Percentiles rank a stretch among this genome's conserved stretches.
phyloP scores from a whole-genome alignment of 2,797 vertebrate genomes.

The Pseudochirops cupreus region DNA sequence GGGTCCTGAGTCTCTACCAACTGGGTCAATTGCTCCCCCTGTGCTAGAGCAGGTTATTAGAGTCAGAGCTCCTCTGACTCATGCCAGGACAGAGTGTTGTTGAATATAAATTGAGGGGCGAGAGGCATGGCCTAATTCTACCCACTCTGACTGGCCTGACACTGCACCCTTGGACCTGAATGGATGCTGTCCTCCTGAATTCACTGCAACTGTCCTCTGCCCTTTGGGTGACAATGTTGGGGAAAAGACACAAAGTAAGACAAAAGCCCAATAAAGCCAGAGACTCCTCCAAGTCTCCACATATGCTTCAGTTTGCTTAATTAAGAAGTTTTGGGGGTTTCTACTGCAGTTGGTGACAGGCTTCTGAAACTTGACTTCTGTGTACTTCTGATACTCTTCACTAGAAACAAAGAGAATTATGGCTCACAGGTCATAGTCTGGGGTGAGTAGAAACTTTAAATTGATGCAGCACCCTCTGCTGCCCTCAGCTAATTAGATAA shows the following conservation, averaged over 20 bases:
- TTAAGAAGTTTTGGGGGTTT: neutral
- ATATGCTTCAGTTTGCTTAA: neutral
- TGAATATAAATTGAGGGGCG: neutral
- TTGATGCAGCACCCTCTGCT: too few species aligned
- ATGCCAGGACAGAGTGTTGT: neutral
- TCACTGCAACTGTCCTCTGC: neutral
- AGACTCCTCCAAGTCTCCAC: neutral
- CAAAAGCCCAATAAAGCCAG: neutral
- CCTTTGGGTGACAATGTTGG: neutral
- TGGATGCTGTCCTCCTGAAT: neutral
- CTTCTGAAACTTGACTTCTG: too few species aligned
- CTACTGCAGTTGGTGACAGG: too few species aligned
- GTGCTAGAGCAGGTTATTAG: neutral
- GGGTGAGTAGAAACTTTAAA: too few species aligned
- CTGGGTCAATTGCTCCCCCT: neutral
- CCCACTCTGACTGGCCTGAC: neutral
- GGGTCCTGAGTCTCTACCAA: neutral
- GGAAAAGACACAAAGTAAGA: neutral
- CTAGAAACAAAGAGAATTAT: too few species aligned
- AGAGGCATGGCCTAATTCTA: accelerated
- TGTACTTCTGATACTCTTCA: too few species aligned
- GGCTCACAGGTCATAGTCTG: too few species aligned
- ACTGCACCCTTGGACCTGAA: neutral
- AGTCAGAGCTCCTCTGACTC: neutral
- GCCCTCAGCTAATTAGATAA: too few species aligned